phyloP scores from a whole-genome alignment of 2,888 invertebrate species.

The Pterobdella sp. region DNA sequence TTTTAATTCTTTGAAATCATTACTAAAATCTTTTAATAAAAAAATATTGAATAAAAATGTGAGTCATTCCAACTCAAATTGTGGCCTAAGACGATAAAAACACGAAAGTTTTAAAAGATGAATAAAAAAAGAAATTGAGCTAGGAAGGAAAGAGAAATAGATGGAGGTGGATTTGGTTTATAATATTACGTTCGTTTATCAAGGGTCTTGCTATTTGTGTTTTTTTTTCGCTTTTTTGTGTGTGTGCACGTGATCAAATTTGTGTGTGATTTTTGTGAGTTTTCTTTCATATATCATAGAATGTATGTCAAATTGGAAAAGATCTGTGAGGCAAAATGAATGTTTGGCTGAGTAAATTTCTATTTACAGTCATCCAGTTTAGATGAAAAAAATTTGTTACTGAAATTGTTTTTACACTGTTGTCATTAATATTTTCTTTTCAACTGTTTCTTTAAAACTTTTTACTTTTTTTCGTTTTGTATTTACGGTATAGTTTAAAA shows the following conservation, averaged over 20 bases:
- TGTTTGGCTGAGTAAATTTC: not conserved
- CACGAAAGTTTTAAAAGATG: not conserved
- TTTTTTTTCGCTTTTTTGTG: not conserved
- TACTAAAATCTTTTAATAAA: no score
- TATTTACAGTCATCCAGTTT: not conserved
- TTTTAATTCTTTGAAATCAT: no score
- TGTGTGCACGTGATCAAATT: no score
- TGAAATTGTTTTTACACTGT: not conserved
- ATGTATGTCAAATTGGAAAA: no score
- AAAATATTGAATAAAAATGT: no score
- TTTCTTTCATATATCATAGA: no score
- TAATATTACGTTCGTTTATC: constrained; percentile 2
- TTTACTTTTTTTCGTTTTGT: not conserved
- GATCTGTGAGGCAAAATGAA: not conserved
- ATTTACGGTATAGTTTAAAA: constrained; percentile 2
- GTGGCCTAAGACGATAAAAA: not conserved
- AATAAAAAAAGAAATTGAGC: not conserved
- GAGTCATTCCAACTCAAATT: no score
- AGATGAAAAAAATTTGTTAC: not conserved
- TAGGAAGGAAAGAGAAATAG: not conserved
- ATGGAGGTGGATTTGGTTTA: constrained; percentile 3
- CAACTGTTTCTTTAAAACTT: not conserved
- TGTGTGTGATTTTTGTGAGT: no score
- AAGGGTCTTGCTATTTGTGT: constrained; percentile 1
- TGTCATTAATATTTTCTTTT: not conserved